These are phyloP conservation scores for Criorhina ranunculi DNA, from an alignment of 2,888 invertebrate genomes.

Conservation along the genomic window DNA sequence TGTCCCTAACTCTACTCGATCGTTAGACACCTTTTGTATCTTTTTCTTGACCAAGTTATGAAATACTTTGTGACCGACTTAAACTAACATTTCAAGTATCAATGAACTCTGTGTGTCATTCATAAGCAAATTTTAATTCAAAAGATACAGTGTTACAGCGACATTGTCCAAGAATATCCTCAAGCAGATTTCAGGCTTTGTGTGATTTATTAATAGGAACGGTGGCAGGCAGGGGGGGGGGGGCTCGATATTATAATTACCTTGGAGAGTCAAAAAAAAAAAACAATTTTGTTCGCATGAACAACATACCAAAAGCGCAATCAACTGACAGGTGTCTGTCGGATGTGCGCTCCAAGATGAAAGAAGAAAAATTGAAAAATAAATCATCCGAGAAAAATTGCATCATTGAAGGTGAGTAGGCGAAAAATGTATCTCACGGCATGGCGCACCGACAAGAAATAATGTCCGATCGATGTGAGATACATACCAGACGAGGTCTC, in stretches of 20 bases:
- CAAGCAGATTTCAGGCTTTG: neutral
- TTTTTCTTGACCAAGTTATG: neutral
- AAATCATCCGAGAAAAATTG: slow-evolving; percentile 8
- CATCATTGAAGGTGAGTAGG: slow-evolving; percentile 27
- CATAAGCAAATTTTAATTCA: neutral
- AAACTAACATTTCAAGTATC: slow-evolving; percentile 12
- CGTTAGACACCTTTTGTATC: neutral
- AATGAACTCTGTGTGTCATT: slow-evolving; percentile 5
- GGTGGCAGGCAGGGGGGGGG: neutral
- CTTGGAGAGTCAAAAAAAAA: slow-evolving; percentile 1
- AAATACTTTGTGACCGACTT: slow-evolving; percentile 19
- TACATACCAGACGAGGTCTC: neutral
- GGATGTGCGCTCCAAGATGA: slow-evolving; percentile 21
- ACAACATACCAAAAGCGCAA: slow-evolving; percentile 1
- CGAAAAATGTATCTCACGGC: slow-evolving; percentile 27
- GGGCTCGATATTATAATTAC: slow-evolving; percentile 8
- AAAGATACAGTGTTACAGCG: slow-evolving; percentile 8
- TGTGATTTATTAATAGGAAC: slow-evolving; percentile 7
- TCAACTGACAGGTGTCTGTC: slow-evolving; percentile 34
- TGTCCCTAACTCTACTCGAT: slow-evolving; percentile 13
- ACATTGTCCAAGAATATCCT: slow-evolving; percentile 16
- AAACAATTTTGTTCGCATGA: too few relatives aligned
- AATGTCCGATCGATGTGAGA: slow-evolving; percentile 8
- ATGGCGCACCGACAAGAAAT: too few relatives aligned
- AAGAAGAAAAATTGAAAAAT: slow-evolving; percentile 21